phyloP scores from a whole-genome alignment of 1,140 invertebrate species.

The Aphaenogaster rudis region DNA sequence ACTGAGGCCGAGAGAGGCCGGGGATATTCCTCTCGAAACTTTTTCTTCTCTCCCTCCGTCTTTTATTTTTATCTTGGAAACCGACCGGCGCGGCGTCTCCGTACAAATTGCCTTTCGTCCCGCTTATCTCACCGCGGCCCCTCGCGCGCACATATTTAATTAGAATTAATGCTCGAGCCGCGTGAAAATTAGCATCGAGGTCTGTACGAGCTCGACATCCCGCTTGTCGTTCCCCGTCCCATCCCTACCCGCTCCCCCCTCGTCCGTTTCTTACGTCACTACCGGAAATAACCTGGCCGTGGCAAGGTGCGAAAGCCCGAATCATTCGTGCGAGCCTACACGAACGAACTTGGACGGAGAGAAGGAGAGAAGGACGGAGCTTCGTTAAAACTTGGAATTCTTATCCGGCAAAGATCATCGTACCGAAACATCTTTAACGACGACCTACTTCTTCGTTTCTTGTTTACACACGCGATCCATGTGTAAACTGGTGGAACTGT shows the following conservation, averaged over 20 bases:
- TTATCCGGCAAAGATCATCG: constrained; percentile 66
- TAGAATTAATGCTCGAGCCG: constrained; percentile 78
- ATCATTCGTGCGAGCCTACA: constrained; percentile 63
- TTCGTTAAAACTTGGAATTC: constrained; percentile 72
- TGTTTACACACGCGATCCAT: constrained; percentile 39
- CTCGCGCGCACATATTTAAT: constrained; percentile 79
- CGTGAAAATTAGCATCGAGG: constrained; percentile 78
- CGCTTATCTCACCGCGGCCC: constrained; percentile 75
- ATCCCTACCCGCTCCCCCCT: background rate
- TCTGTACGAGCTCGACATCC: constrained; percentile 39
- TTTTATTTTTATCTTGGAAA: constrained; percentile 76
- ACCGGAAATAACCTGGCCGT: constrained; percentile 73
- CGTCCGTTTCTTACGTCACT: constrained; percentile 69
- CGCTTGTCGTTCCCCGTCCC: background rate
- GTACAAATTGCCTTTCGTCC: constrained; percentile 79
- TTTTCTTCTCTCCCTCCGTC: constrained; percentile 57
- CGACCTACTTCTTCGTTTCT: constrained; percentile 46
- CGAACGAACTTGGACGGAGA: constrained; percentile 6
- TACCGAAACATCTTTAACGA: constrained; percentile 68
- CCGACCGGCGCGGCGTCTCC: constrained; percentile 73
- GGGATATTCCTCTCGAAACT: constrained; percentile 70
- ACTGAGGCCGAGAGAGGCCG: constrained; percentile 33
- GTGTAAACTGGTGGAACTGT: constrained; percentile 34
- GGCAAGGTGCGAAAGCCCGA: constrained; percentile 77
- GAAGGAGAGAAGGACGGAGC: constrained; percentile 4